Base-by-base conservation (phyloP, 2,888 invertebrate genomes). In the Parthenolecanium corni region DNA sequence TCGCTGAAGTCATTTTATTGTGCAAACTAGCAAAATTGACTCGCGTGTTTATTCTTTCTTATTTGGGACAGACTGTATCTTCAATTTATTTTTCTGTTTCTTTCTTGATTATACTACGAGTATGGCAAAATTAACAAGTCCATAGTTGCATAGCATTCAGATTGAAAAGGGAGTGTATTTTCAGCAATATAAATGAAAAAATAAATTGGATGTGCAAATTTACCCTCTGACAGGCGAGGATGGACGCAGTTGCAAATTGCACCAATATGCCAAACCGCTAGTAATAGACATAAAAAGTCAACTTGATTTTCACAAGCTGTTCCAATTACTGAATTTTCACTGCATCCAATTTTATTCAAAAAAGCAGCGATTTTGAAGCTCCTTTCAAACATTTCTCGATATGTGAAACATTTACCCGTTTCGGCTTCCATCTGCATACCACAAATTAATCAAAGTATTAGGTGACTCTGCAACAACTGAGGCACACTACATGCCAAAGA, bases 161-260 rank as follows among this genome's bases (percentile, higher is more conserved):
- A n/a, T n/a, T n/a, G n/a, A n/a, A n/a, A n/a, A n/a, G n/a, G n/a
- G n/a, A n/a, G n/a, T n/a, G n/a, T n/a, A n/a, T n/a, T n/a, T n/a
- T n/a, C n/a, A n/a, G n/a, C n/a, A n/a, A n/a, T n/a, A n/a, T n/a
- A n/a, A n/a, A n/a, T n/a, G n/a, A n/a, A n/a, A n/a, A n/a, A n/a
- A n/a, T n/a, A n/a, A n/a, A n/a, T n/a, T n/a, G n/a, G n/a, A n/a
- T n/a, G n/a, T n/a, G n/a, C n/a, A n/a, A n/a, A n/a, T n/a, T n/a
- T n/a, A 1, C 79, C 77, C 71, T 80, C 79, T 31, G 74, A 73
- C 70, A 87, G 88, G 64, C 80, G 71, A 0, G 87, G 86, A 75
- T 88, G 89, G 3, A 87, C 76, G 0, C 85, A 82, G 1, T 86
- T 85, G 5, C 83, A 78, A 9, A 81, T 70, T 1, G 83, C 76